phyloP scores from a whole-genome alignment of 1,140 invertebrate species.

The Phthorimaea operculella region DNA sequence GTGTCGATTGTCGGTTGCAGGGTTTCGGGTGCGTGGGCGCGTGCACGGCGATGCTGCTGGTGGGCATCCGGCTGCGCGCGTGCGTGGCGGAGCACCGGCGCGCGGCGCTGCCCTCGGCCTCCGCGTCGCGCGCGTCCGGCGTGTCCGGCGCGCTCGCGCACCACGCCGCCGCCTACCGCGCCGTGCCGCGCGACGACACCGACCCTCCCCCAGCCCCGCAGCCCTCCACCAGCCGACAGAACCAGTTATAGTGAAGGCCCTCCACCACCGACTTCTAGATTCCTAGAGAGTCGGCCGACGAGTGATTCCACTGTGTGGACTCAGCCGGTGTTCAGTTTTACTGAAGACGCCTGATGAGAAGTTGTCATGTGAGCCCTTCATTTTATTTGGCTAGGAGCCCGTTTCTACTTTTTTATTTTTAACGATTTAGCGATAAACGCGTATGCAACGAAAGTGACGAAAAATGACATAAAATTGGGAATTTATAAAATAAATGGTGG shows the following conservation, averaged over 20 bases:
- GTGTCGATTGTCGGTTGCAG: too few relatives aligned
- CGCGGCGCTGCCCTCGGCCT: conserved; percentile 1
- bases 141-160: conserved; percentile 13
- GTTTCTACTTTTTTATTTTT: too few relatives aligned
- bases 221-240: conserved; percentile 32
- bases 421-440: too few relatives aligned
- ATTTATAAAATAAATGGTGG: too few relatives aligned
- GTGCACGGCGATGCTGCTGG: conserved; percentile 13
- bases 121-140: conserved; percentile 11
- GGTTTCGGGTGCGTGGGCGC: conserved; percentile 19
- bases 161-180: conserved; percentile 7
- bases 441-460: too few relatives aligned
- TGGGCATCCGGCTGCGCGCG: conserved; percentile 6
- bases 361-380: too few relatives aligned
- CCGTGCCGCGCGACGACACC: conserved; percentile 7
- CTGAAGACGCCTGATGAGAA: too few relatives aligned
- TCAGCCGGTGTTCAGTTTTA: too few relatives aligned
- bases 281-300: conserved; percentile 3
- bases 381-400: too few relatives aligned
- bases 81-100: conserved; percentile 11
- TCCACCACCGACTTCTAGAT: conserved; percentile 25
- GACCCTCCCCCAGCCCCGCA: conserved; percentile 10
- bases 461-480: too few relatives aligned
- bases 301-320: not conserved
- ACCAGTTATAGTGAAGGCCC: conserved; percentile 47